These are phyloP conservation scores for Sylvia borin DNA, from an alignment of 2,797 vertebrate genomes.

Conservation along the genomic window DNA sequence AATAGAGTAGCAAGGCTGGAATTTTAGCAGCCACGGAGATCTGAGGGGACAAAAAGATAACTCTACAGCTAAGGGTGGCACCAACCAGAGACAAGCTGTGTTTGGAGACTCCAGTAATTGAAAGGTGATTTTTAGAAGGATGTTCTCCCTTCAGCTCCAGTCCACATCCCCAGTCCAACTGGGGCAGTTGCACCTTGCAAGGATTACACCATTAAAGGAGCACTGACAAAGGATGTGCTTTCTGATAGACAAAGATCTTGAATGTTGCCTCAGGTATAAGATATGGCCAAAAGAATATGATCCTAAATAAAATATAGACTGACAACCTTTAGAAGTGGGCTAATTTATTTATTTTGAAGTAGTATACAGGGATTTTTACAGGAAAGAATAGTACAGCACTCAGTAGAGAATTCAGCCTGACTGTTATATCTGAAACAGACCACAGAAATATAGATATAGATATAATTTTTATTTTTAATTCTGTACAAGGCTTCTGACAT, in stretches of 20 bases:
- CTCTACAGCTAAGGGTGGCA: not conserved
- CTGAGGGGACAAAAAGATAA: not conserved
- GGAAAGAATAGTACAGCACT: not conserved
- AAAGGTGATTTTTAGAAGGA: not conserved
- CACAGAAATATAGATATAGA: not conserved
- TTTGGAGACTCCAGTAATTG: not conserved
- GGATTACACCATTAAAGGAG: rapidly evolving
- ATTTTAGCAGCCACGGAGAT: not conserved
- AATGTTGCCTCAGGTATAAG: not conserved
- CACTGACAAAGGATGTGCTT: not conserved
- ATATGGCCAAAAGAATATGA: not conserved
- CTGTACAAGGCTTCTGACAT: not conserved
- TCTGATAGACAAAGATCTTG: not conserved
- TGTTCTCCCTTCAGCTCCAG: not conserved
- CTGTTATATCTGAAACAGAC: not conserved
- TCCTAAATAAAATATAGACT: not conserved
- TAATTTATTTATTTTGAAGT: not conserved
- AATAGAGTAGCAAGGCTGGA: not conserved
- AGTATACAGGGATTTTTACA: not conserved
- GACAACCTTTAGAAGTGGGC: not conserved
- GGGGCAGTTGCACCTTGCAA: not conserved
- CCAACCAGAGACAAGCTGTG: not conserved
- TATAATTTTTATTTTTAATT: not conserved
- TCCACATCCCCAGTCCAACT: rapidly evolving
- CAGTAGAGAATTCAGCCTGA: not conserved